Evolutionary conservation across 2,888 invertebrate species (phyloP).

Genomic region (Chrysomela aeneicollis): DNA sequence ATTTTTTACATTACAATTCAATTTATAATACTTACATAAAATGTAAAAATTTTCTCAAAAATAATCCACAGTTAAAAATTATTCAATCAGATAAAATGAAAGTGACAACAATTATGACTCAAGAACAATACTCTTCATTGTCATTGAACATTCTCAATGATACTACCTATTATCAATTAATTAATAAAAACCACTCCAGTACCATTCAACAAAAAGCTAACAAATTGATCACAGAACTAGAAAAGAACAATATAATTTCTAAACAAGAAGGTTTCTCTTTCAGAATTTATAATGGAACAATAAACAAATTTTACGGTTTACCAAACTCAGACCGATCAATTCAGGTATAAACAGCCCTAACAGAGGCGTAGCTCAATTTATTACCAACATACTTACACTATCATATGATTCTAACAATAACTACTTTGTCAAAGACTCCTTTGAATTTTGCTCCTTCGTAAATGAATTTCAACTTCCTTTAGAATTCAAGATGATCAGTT

Average conservation of each 20-base stretch:
- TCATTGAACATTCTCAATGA: background rate
- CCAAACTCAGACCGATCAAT: slow-evolving; percentile 3
- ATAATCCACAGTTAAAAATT: slow-evolving; percentile 6
- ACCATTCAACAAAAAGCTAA: slow-evolving; percentile 12
- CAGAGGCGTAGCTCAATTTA: background rate
- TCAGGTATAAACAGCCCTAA: slow-evolving; percentile 14
- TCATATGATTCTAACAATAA: slow-evolving; percentile 1
- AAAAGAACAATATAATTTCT: too few relatives aligned
- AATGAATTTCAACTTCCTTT: too few relatives aligned
- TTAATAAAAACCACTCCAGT: background rate
- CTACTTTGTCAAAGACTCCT: too few relatives aligned
- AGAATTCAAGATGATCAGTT: background rate
- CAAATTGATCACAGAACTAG: too few relatives aligned
- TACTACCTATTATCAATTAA: background rate
- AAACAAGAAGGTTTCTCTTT: too few relatives aligned
- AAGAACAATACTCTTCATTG: slow-evolving; percentile 10
- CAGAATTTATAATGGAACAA: background rate
- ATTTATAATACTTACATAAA: background rate
- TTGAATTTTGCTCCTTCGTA: too few relatives aligned
- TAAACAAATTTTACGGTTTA: background rate
- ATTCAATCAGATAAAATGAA: too few relatives aligned
- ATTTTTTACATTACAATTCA: slow-evolving; percentile 6
- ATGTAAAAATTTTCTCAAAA: slow-evolving; percentile 7
- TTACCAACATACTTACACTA: slow-evolving; percentile 1
- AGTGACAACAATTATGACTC: slow-evolving; percentile 12